Evolutionary conservation across 2,113 vertebrate genomes (phyloP).

Genomic region (Eclectus roratus): DNA sequence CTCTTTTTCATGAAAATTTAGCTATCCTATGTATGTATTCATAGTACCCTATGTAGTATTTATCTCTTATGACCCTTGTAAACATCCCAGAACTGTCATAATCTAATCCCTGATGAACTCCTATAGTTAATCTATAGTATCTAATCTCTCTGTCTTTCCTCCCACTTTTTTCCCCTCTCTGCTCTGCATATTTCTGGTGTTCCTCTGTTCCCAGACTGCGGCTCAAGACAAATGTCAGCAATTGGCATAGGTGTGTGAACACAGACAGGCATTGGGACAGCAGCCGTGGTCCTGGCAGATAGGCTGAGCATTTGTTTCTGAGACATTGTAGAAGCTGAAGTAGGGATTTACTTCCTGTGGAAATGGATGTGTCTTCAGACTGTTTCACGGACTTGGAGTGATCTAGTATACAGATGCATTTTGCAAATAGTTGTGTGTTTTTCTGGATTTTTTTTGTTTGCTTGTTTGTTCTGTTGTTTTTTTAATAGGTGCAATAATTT

Average conservation of each 20-base stretch:
- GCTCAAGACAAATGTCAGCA: rapidly evolving
- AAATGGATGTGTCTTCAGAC: neutral
- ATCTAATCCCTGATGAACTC: neutral
- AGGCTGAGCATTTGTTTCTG: rapidly evolving
- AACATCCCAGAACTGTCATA: neutral
- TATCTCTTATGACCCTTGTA: too few relatives aligned
- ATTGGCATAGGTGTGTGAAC: rapidly evolving
- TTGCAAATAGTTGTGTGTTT: neutral
- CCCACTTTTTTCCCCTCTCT: rapidly evolving
- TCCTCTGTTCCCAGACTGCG: neutral
- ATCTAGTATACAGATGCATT: rapidly evolving
- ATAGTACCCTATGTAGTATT: rapidly evolving
- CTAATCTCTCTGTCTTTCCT: neutral
- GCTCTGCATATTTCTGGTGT: rapidly evolving
- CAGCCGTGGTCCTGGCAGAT: rapidly evolving
- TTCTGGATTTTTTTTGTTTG: neutral
- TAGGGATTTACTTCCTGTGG: neutral
- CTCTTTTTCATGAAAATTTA: rapidly evolving
- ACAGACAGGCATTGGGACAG: rapidly evolving
- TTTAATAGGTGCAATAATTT: neutral
- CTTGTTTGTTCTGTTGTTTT: neutral
- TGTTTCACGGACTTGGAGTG: neutral
- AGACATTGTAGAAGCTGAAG: neutral
- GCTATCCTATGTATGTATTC: neutral
- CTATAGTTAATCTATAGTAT: too few relatives aligned